Evolutionary conservation across 2,888 invertebrate species (phyloP).

Genomic region (Fissipunctia ypsillon): DNA sequence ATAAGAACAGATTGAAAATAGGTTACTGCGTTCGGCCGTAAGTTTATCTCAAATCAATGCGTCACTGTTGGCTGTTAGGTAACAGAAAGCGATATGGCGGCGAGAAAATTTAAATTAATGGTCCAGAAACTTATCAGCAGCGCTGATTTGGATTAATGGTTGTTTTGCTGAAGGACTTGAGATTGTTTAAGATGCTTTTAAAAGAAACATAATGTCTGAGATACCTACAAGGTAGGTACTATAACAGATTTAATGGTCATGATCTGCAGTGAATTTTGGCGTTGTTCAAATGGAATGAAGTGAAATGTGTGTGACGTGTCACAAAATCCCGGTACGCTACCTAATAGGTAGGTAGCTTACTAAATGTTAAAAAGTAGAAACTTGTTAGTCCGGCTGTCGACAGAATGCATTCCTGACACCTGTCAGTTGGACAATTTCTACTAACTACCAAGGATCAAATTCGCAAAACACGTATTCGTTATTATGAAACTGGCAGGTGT

Average conservation of each 20-base stretch:
- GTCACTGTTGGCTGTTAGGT: constrained; percentile 45
- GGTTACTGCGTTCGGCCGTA: no score
- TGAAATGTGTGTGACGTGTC: background rate
- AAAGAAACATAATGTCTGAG: background rate
- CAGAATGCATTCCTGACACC: no score
- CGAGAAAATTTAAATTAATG: constrained; percentile 65
- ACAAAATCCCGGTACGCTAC: background rate
- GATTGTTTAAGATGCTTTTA: constrained; percentile 43
- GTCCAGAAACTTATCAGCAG: constrained; percentile 40
- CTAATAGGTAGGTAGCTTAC: background rate
- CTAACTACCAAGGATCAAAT: no score
- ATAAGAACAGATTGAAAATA: no score
- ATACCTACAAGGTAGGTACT: background rate
- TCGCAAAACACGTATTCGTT: no score
- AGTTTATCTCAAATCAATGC: constrained; percentile 52
- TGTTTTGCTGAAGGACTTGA: constrained; percentile 40
- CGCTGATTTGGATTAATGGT: constrained; percentile 63
- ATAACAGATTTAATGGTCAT: background rate
- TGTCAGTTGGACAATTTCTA: no score
- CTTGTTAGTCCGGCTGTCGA: no score
- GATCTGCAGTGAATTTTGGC: background rate
- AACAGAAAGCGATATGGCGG: constrained; percentile 51
- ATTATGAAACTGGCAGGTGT: no score
- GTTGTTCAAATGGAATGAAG: background rate
- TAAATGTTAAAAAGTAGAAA: background rate